A percentile compares a stretch with the other conserved stretches of the same genome.
phyloP scores from a whole-genome alignment of 2,888 invertebrate species.

The Cephonodes hylas region DNA sequence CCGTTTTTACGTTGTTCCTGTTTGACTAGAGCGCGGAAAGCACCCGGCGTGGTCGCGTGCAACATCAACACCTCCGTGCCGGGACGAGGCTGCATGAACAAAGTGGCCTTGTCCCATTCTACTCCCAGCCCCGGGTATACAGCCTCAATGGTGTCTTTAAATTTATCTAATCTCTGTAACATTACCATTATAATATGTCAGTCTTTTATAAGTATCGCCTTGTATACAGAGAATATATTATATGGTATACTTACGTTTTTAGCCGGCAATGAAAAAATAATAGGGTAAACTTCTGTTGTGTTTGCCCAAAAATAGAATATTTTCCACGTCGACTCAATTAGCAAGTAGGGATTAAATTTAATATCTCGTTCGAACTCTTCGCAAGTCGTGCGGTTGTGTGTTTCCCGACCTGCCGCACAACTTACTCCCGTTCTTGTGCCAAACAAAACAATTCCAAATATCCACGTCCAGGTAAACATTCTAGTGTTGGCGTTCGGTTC shows the following conservation, averaged over 20 bases:
- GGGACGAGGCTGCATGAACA: slow-evolving; percentile 62
- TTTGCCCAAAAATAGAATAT: slow-evolving; percentile 68
- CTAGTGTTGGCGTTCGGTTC: slow-evolving; percentile 42
- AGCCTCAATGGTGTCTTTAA: slow-evolving; percentile 46
- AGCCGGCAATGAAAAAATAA: slow-evolving; percentile 54
- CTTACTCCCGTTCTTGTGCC: slow-evolving; percentile 25
- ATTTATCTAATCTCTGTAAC: slow-evolving; percentile 48
- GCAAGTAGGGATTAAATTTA: slow-evolving; percentile 51
- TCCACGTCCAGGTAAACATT: slow-evolving; percentile 58
- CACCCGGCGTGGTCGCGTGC: slow-evolving; percentile 51
- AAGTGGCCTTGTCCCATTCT: slow-evolving; percentile 55
- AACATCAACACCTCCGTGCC: slow-evolving; percentile 55
- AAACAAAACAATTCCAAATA: slow-evolving; percentile 53
- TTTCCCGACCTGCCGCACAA: slow-evolving; percentile 17
- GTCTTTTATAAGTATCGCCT: too few species aligned
- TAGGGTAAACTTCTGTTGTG: slow-evolving; percentile 52
- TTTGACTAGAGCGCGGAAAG: slow-evolving; percentile 57
- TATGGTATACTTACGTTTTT: slow-evolving; percentile 44
- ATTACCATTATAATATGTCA: too few species aligned
- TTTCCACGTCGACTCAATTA: slow-evolving; percentile 62
- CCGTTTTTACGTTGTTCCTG: slow-evolving; percentile 55
- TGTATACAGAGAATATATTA: too few species aligned
- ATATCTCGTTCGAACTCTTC: slow-evolving; percentile 62
- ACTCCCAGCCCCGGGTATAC: slow-evolving; percentile 39
- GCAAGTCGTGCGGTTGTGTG: slow-evolving; percentile 49